Base-by-base conservation (phyloP, 2,797 vertebrate species). In the Tolypeutes matacus region DNA sequence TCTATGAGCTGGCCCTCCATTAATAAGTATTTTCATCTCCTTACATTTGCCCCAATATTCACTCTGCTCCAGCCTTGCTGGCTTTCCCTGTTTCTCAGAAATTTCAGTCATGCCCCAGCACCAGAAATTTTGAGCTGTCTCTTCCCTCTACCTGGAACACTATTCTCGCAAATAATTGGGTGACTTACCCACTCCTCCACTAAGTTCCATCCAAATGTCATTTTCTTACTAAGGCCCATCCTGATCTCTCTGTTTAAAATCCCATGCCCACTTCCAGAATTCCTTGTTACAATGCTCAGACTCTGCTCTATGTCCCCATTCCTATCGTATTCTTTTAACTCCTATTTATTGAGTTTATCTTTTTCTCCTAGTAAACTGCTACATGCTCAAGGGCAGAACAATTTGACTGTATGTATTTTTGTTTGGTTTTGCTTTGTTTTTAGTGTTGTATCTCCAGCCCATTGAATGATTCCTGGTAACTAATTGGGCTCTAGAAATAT, bases 31-130 rank as follows among this genome's bases (percentile, higher is more conserved):
- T 1, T 0, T 36, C 13, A 31, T 13, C 18, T 78, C 29, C 34
- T 18, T 39, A 53, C 51, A 76, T 39, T 39, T 11, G 13, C 17
- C 9, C 7, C 5, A n/a, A 29, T 29, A 23, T 15, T 27, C 25
- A 23, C 49, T 89, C n/a, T 65, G 7, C n/a, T 31, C 18, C 23
- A 53, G 13, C 1, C 8, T 12, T 20, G 18, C 3, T 5, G 17
- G 53, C 25, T 34, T 72, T 23, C 21, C 46, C 5, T 76, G 51
- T 17, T 60, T 39, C 7, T 21, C 15, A 53, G 89, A 42, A n/a
- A 83, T 18, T 5, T 13, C 51, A 5, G 49, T 14, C 2, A 2
- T 77, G 0, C n/a, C n/a, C n/a, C n/a, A n/a, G n/a, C n/a, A n/a
- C n/a, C n/a, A 76, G 60, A 77, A 1, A 3, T 2, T 5, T 69